Percentiles rank a stretch among this genome's conserved stretches.
phyloP scores from a whole-genome alignment of 2,113 vertebrate species.

The Thalassarche chlororhynchos region DNA sequence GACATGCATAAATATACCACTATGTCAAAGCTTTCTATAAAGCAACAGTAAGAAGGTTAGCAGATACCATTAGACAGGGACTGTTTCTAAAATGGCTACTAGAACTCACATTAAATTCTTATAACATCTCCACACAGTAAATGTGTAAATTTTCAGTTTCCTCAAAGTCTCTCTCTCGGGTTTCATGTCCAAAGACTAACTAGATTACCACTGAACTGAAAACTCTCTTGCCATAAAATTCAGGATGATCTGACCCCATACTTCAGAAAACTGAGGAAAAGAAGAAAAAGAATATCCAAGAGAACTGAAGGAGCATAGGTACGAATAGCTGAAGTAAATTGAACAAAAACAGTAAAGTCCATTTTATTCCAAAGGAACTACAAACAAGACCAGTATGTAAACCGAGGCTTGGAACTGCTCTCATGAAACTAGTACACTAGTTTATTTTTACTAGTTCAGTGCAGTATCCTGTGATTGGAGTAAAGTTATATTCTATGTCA shows the following conservation, averaged over 20 bases:
- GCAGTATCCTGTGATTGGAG: background rate
- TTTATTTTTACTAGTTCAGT: background rate
- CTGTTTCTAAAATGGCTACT: background rate
- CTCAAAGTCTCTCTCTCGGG: background rate
- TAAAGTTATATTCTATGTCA: conserved; percentile 43
- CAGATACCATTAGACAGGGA: background rate
- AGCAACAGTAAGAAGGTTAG: background rate
- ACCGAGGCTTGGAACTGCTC: background rate
- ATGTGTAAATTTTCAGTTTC: background rate
- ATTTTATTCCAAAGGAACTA: background rate
- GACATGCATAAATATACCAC: background rate
- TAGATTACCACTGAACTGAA: conserved; percentile 19
- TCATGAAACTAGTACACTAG: background rate
- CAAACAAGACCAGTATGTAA: background rate
- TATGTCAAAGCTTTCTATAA: background rate
- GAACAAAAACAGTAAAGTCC: background rate
- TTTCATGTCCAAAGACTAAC: background rate
- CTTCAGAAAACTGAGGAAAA: conserved; percentile 4
- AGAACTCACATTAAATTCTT: background rate
- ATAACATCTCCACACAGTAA: background rate
- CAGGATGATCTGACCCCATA: background rate
- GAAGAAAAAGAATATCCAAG: background rate
- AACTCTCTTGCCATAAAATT: background rate
- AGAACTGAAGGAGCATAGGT: background rate
- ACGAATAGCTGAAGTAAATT: background rate